A percentile compares a stretch with the other conserved stretches of the same genome.
Conservation (phyloP, 1,140 invertebrate genomes). For the Micrasema minimum region DNA sequence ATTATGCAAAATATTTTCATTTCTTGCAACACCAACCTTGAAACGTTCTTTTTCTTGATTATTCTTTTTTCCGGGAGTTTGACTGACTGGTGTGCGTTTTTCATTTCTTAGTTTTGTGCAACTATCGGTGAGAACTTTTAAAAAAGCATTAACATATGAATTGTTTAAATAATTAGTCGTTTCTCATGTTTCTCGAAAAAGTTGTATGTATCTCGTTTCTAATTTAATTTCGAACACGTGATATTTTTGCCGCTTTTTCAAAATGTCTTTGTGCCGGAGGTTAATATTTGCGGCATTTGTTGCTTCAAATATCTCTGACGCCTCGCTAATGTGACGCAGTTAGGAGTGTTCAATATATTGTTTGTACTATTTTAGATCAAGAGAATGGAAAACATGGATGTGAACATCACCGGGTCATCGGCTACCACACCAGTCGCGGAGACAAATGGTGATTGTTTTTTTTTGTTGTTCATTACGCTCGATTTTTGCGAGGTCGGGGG, state of each 20-base stretch:
- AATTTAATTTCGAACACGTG: conserved; percentile 39
- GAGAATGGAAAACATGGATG: conserved; percentile 48
- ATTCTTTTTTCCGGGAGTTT: conserved; percentile 47
- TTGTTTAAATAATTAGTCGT: too few relatives aligned
- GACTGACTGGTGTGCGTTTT: conserved; percentile 44
- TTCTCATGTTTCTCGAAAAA: too few relatives aligned
- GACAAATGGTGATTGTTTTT: conserved; percentile 44
- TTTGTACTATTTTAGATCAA: conserved; percentile 36
- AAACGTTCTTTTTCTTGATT: too few relatives aligned
- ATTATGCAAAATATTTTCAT: not conserved
- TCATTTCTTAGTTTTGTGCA: conserved; percentile 25
- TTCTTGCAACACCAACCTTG: conserved; percentile 8
- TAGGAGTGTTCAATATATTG: not conserved
- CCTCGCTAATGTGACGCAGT: conserved; percentile 9
- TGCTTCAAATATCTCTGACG: conserved; percentile 19
- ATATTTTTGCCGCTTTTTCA: conserved; percentile 43
- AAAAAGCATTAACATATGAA: too few relatives aligned
- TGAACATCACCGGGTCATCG: conserved; percentile 37
- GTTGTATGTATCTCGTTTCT: too few relatives aligned
- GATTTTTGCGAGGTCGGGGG: not conserved
- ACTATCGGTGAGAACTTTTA: conserved; percentile 35
- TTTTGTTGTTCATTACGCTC: not conserved
- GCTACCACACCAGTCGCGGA: conserved; percentile 41
- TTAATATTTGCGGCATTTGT: conserved; percentile 42
- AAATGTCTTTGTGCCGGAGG: conserved; percentile 42